phyloP scores from a whole-genome alignment of 2,113 vertebrate genomes.

The Eurypyga helias region DNA sequence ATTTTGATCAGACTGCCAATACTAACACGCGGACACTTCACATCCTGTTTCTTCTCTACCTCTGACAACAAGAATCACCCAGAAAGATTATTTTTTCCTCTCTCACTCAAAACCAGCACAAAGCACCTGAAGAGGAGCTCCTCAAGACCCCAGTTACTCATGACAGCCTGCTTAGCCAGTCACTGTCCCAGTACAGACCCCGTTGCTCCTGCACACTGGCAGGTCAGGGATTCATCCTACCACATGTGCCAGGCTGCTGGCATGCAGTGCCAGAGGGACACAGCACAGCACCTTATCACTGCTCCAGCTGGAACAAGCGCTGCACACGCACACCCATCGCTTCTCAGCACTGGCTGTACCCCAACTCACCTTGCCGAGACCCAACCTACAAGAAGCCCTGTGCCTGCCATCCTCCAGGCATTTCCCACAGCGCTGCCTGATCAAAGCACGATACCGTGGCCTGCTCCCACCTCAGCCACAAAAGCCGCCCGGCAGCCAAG shows the following conservation, averaged over 20 bases:
- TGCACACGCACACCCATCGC: fast-evolving
- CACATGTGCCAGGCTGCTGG: not conserved
- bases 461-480: not conserved
- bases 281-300: fast-evolving
- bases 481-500: fast-evolving
- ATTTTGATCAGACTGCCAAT: not conserved
- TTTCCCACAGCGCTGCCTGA: fast-evolving
- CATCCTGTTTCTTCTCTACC: not conserved
- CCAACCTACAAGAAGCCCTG: not conserved
- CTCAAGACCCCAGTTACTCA: not conserved
- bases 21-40: not conserved
- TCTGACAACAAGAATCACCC: not conserved
- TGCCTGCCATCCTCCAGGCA: fast-evolving
- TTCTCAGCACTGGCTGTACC: not conserved
- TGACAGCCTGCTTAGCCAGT: not conserved
- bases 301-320: not conserved
- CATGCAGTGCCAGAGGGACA: not conserved
- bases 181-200: not conserved
- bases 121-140: not conserved
- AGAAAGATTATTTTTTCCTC: not conserved
- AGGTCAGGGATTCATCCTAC: too few species aligned
- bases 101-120: not conserved
- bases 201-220: too few species aligned
- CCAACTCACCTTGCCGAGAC: not conserved
- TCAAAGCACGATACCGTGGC: fast-evolving